Evolutionary conservation across 2,797 vertebrate species (phyloP), one percentile per base, ranked within the genome.

Genomic region (Cephalopachus bancanus): DNA sequence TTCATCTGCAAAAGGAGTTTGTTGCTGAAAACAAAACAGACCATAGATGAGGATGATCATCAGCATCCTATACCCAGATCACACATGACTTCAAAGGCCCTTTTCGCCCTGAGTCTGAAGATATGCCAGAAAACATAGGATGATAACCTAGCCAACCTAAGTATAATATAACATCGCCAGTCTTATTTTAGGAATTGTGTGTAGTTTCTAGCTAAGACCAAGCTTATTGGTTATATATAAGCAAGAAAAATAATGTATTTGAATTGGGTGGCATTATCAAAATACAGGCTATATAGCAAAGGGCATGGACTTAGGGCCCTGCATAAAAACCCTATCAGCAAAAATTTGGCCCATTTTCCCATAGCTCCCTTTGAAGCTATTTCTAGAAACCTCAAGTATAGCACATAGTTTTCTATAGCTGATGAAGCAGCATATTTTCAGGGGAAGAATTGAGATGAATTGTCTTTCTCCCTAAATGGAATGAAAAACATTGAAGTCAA

Each of bases 51-150:
- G 6, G 96, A 79, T 97, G 96, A 79, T 97, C 97, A 71, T 98
- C 98, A 57, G 98, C 6, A 97, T 99, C 99, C 98, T 98, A 98
- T 97, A 99, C 98, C 98, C 99, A 98, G 97, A 99, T 93, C 97
- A 99, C 96, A 98, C 99, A 99, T 97, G 87, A 98, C 97, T 99
- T 99, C 99, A 98, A 98, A 99, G 59, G 98, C 97, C 86, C 98
- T 98, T 0, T 98, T 98, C 0, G 94, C 90, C 98, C 99, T 99
- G 95, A 98, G 98, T 98, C 98, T 99, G 98, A 99, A 99, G 97
- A 99, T 98, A 97, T 99, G 99, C 98, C 99, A 99, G 97, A 98
- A 98, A 97, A 98, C 92, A 97, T 99, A 98, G 93, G 99, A 99
- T 30, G 99, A 98, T 53, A 99, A 97, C 78, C 98, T 97, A 69